Conservation (phyloP, 2,113 vertebrate species). For the Turnix velox region DNA sequence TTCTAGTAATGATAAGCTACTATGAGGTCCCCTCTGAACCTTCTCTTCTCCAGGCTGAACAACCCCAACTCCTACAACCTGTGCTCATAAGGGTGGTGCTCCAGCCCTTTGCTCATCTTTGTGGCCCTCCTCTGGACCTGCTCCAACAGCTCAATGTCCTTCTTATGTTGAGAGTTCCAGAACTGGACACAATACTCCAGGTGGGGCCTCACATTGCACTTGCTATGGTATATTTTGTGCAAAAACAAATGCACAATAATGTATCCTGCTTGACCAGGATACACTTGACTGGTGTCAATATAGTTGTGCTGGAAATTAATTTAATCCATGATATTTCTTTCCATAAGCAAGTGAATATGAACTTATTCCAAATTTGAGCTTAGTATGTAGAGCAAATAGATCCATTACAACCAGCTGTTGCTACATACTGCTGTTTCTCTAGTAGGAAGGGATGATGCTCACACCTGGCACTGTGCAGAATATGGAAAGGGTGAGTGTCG, state of each 20-base stretch:
- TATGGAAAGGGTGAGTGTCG: too few species aligned
- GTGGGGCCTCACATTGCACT: too few species aligned
- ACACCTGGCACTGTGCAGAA: not conserved
- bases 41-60: too few species aligned
- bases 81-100: too few species aligned
- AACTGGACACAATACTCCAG: too few species aligned
- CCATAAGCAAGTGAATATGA: not conserved
- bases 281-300: not conserved
- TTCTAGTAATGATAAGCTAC: too few species aligned
- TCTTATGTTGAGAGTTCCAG: too few species aligned
- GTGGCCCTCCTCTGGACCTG: too few species aligned
- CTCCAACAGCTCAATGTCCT: too few species aligned
- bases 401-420: fast-evolving
- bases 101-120: too few species aligned
- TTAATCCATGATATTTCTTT: not conserved
- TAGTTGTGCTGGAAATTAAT: not conserved
- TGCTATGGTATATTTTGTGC: not conserved
- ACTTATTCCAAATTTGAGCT: not conserved
- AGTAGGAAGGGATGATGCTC: not conserved
- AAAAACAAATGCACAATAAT: not conserved
- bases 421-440: fast-evolving
- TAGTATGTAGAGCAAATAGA: not conserved
- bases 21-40: too few species aligned
- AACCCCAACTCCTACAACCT: too few species aligned
- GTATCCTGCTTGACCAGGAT: not conserved